Percentiles rank a stretch among this genome's conserved stretches.
These are phyloP conservation scores for Anas georgica DNA, from an alignment of 2,797 vertebrate species.

Conservation along the genomic window DNA sequence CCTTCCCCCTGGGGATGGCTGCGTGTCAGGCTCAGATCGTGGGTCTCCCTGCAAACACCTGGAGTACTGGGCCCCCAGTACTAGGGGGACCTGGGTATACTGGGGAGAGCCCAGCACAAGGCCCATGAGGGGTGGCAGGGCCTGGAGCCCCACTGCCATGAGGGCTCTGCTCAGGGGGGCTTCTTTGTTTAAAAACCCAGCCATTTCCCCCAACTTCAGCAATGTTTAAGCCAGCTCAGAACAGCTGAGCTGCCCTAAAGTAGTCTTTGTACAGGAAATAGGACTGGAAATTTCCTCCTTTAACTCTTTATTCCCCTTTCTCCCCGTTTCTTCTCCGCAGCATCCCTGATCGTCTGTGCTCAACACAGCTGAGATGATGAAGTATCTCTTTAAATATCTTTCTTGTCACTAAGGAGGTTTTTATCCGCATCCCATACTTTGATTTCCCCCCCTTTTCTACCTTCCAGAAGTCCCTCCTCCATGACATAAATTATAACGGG, in stretches of 20 bases:
- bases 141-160: too few species aligned
- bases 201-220: not conserved
- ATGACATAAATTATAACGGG: not conserved
- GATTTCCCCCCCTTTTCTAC: not conserved
- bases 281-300: not conserved
- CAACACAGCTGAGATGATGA: not conserved
- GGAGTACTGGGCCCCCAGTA: too few species aligned
- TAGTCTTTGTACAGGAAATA: not conserved
- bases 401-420: not conserved
- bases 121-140: too few species aligned
- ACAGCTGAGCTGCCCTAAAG: not conserved
- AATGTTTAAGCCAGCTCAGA: not conserved
- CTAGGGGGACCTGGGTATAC: too few species aligned
- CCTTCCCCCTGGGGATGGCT: not conserved
- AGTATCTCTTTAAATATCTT: not conserved
- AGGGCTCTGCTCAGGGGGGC: too few species aligned
- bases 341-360: too few species aligned
- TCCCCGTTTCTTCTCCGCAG: not conserved
- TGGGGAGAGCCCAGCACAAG: too few species aligned
- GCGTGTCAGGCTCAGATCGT: rapidly evolving
- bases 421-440: not conserved
- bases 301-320: not conserved
- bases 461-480: not conserved
- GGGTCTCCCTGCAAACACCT: not conserved
- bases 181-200: not conserved